Evolutionary conservation across 2,888 invertebrate species (phyloP).

Genomic region (Apamea monoglypha): DNA sequence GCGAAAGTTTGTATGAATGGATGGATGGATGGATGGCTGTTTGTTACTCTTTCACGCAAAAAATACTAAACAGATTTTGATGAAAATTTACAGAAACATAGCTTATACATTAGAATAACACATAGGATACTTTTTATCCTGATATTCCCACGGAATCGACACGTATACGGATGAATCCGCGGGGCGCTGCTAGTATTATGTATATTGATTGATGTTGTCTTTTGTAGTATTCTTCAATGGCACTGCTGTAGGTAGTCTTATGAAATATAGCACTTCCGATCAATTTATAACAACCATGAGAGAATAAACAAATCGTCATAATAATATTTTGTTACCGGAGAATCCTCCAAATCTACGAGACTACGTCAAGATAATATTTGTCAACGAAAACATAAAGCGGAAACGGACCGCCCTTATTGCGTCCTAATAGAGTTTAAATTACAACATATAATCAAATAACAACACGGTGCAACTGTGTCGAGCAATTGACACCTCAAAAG

Average conservation of each 20-base stretch:
- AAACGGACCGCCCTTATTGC: conserved; percentile 46
- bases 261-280: conserved; percentile 35
- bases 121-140: no score
- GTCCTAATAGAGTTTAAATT: conserved; percentile 58
- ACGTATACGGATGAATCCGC: no score
- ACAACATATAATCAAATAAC: conserved; percentile 53
- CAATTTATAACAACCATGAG: conserved; percentile 54
- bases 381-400: conserved; percentile 35
- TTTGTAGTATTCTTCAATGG: neutral
- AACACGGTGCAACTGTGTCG: conserved; percentile 71
- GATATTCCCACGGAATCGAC: no score
- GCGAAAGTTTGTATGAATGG: no score
- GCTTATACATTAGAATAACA: no score
- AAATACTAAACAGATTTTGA: no score
- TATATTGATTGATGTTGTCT: neutral
- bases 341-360: conserved; percentile 57
- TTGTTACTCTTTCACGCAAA: no score
- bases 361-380: conserved; percentile 60
- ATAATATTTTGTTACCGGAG: conserved; percentile 57
- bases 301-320: conserved; percentile 66
- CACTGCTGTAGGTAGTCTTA: neutral
- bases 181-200: no score
- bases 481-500: conserved; percentile 79
- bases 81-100: no score
- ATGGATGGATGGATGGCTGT: no score